A percentile compares a stretch with the other conserved stretches of the same genome.
phyloP scores from a whole-genome alignment of 2,888 invertebrate genomes.

The Odontothrips loti region DNA sequence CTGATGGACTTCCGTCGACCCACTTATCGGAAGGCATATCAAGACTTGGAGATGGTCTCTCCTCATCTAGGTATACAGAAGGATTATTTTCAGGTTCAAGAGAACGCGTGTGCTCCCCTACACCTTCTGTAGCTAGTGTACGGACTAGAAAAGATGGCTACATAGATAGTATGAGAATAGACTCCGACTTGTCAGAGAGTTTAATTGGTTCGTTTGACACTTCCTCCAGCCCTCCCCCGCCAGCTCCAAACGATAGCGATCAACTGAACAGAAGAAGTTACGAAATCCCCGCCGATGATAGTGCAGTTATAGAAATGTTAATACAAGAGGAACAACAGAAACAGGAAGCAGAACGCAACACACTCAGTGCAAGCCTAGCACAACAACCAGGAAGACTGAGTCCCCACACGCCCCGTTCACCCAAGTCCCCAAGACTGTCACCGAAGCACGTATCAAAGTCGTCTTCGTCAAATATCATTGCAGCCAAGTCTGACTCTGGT shows the following conservation, averaged over 20 bases:
- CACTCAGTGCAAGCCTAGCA: constrained; percentile 4
- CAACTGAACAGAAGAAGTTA: constrained; percentile 12
- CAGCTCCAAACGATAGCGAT: constrained; percentile 63
- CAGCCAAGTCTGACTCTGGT: constrained; percentile 80
- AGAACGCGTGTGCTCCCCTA: constrained; percentile 29
- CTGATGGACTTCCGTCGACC: background rate
- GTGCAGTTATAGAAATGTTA: constrained; percentile 1
- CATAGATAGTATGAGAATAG: constrained; percentile 41
- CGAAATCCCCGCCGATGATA: background rate
- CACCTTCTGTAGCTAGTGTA: constrained; percentile 40
- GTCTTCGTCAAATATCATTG: constrained; percentile 58
- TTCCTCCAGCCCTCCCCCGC: constrained; percentile 74
- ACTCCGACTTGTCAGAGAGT: constrained; percentile 29
- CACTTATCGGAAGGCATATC: constrained; percentile 1
- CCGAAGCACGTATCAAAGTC: constrained; percentile 60
- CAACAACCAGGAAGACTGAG: constrained; percentile 53
- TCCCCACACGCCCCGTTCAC: constrained; percentile 60
- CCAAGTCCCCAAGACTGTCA: constrained; percentile 67
- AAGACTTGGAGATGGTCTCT: constrained; percentile 2
- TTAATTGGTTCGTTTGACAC: constrained; percentile 40
- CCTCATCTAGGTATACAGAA: constrained; percentile 15
- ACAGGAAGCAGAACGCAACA: constrained; percentile 13
- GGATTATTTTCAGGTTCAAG: constrained; percentile 24
- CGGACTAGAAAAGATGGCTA: constrained; percentile 63
- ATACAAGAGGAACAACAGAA: constrained; percentile 11